Evolutionary conservation across 1,140 invertebrate genomes (phyloP).

Genomic region (Megalonaias nervosa): DNA sequence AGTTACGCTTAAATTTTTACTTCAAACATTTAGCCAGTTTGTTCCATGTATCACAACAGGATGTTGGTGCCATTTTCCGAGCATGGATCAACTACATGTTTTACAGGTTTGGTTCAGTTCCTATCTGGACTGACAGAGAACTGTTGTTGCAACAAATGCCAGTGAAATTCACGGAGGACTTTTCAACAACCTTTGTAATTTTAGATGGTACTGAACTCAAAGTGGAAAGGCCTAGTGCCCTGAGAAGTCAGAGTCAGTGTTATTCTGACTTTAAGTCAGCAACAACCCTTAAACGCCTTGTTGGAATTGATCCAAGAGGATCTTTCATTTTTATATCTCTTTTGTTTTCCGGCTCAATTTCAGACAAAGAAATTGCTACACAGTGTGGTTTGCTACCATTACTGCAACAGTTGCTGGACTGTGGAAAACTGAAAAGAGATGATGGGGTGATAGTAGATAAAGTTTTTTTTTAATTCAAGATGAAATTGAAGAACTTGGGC

Average conservation of each 20-base stretch:
- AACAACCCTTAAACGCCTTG: slow-evolving; percentile 41
- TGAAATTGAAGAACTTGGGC: slow-evolving; percentile 18
- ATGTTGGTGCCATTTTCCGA: slow-evolving; percentile 21
- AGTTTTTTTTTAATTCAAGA: slow-evolving; percentile 16
- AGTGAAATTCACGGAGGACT: slow-evolving; percentile 17
- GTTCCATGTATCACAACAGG: slow-evolving; percentile 20
- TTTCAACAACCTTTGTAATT: slow-evolving; percentile 25
- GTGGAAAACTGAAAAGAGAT: slow-evolving; percentile 6
- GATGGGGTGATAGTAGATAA: slow-evolving; percentile 21
- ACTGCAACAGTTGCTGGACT: slow-evolving; percentile 7
- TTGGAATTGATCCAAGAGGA: slow-evolving; percentile 40
- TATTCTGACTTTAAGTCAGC: slow-evolving; percentile 36
- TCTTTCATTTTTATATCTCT: slow-evolving; percentile 29
- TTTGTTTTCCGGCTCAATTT: slow-evolving; percentile 42
- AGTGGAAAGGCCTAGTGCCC: slow-evolving; percentile 14
- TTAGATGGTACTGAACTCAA: slow-evolving; percentile 42
- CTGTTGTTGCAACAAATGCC: slow-evolving; percentile 27
- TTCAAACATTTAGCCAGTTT: slow-evolving; percentile 14
- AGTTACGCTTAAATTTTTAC: slow-evolving; percentile 5
- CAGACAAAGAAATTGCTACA: slow-evolving; percentile 36
- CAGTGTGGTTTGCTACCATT: slow-evolving; percentile 21
- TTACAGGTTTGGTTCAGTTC: slow-evolving; percentile 29
- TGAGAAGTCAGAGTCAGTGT: slow-evolving; percentile 30
- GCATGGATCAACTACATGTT: slow-evolving; percentile 36
- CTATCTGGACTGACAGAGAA: slow-evolving; percentile 32